Percentiles rank a stretch among this genome's conserved stretches.
phyloP scores from a whole-genome alignment of 2,888 invertebrate species.

The Trichacis sp. region DNA sequence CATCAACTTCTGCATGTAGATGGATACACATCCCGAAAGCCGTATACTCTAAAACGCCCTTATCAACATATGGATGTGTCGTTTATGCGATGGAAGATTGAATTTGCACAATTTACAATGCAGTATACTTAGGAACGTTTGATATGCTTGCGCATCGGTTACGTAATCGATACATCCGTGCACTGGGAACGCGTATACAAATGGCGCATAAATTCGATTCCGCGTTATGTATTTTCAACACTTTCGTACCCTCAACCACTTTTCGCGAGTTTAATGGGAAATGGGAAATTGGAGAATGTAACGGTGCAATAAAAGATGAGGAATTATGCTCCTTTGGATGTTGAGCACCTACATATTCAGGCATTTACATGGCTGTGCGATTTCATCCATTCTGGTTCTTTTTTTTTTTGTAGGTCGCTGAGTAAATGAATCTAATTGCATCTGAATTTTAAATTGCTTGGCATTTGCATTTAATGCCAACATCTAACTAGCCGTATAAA shows the following conservation, averaged over 20 bases:
- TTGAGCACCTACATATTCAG: too few species aligned
- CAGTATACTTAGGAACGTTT: not conserved
- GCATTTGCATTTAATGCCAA: slow-evolving; percentile 62
- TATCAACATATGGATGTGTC: slow-evolving; percentile 21
- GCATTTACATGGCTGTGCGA: slow-evolving; percentile 31
- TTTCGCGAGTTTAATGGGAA: not conserved
- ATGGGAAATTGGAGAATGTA: not conserved
- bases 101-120: slow-evolving; percentile 10
- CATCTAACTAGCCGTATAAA: slow-evolving; percentile 52
- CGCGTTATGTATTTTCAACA: too few species aligned
- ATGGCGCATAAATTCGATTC: not conserved
- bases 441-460: slow-evolving; percentile 62
- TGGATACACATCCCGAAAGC: slow-evolving; percentile 21
- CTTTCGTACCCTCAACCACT: not conserved
- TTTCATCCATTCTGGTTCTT: slow-evolving; percentile 35
- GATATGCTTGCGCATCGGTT: not conserved
- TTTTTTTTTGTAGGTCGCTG: slow-evolving; percentile 45
- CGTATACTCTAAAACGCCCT: slow-evolving; percentile 22
- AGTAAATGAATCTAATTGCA: slow-evolving; percentile 66
- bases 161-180: not conserved
- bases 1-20: slow-evolving; percentile 32
- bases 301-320: not conserved
- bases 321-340: not conserved
- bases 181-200: not conserved
- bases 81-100: slow-evolving; percentile 18